A percentile compares a stretch with the other conserved stretches of the same genome.
Evolutionary conservation across 2,797 vertebrate genomes (phyloP).

Genomic region (Sciurus carolinensis): DNA sequence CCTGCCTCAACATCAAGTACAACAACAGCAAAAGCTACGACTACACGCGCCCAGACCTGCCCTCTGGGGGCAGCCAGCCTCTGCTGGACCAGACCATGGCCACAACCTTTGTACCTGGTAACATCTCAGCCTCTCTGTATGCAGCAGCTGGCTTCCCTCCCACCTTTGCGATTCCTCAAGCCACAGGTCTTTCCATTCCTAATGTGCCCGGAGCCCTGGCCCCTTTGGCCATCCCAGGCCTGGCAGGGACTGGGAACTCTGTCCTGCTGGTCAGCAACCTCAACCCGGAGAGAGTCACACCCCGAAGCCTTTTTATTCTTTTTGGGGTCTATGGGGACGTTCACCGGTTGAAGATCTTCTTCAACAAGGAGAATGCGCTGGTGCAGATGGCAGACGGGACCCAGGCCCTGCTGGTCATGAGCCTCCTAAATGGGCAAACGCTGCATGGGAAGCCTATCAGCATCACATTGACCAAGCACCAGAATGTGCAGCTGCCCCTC

Average conservation of each 20-base stretch:
- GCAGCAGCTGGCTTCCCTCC: constrained; percentile 94
- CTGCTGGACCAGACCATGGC: constrained; percentile 94
- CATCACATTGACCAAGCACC: constrained; percentile 96
- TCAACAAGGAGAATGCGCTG: constrained; percentile 98
- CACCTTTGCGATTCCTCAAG: constrained; percentile 95
- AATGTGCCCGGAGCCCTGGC: constrained; percentile 94
- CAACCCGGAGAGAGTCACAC: constrained; percentile 98
- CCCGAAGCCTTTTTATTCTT: constrained; percentile 99
- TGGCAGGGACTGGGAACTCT: constrained; percentile 92
- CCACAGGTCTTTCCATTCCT: constrained; percentile 93
- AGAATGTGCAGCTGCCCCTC: constrained; percentile 95
- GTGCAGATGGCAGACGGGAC: constrained; percentile 97
- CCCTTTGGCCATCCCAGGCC: constrained; percentile 93
- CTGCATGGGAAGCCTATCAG: constrained; percentile 94
- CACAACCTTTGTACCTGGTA: constrained; percentile 96
- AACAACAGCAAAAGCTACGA: constrained; percentile 98
- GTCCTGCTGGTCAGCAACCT: constrained; percentile 98
- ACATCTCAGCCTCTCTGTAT: constrained; percentile 95
- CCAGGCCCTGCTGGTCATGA: constrained; percentile 98
- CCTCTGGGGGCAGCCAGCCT: constrained; percentile 94
- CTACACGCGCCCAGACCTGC: constrained; percentile 96
- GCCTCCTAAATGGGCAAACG: constrained; percentile 96
- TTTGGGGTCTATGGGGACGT: constrained; percentile 99
- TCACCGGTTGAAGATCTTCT: constrained; percentile 97
- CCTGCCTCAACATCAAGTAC: constrained; percentile 97